phyloP scores from a whole-genome alignment of 2,888 invertebrate species.

The Drosophila lutescens region DNA sequence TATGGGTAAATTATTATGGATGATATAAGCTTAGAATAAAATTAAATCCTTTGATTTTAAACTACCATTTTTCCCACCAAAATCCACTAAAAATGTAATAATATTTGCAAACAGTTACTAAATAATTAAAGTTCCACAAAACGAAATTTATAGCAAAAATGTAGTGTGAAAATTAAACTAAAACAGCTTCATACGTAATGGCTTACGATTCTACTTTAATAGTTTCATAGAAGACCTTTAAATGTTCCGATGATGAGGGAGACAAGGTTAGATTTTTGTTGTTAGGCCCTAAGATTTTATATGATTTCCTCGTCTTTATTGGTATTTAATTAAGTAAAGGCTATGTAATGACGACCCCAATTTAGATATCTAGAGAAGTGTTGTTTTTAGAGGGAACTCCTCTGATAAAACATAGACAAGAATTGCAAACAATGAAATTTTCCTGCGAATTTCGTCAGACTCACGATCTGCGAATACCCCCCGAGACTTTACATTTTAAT shows the following conservation, averaged over 20 bases:
- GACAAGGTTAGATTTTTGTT: slow-evolving; percentile 7
- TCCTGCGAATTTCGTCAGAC: slow-evolving; percentile 24
- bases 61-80: not conserved
- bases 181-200: too few relatives aligned
- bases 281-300: slow-evolving; percentile 11
- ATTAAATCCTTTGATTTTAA: too few relatives aligned
- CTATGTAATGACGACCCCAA: slow-evolving; percentile 1
- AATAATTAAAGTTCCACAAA: not conserved
- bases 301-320: slow-evolving; percentile 14
- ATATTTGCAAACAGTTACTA: not conserved
- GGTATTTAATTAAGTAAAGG: slow-evolving; percentile 10
- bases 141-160: not conserved
- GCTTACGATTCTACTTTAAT: slow-evolving; percentile 6
- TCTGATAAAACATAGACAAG: slow-evolving; percentile 13
- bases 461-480: slow-evolving; percentile 16
- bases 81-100: not conserved
- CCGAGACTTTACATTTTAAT: slow-evolving; percentile 11
- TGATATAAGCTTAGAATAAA: not conserved
- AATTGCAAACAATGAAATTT: slow-evolving; percentile 6
- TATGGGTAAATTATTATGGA: too few relatives aligned
- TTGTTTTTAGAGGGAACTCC: slow-evolving; percentile 4
- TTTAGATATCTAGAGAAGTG: slow-evolving; percentile 10
- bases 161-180: not conserved
- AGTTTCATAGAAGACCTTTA: slow-evolving; percentile 8
- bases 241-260: slow-evolving; percentile 14